These are phyloP conservation scores for Cryptus armator DNA, from an alignment of 2,888 invertebrate genomes.

Conservation along the genomic window DNA sequence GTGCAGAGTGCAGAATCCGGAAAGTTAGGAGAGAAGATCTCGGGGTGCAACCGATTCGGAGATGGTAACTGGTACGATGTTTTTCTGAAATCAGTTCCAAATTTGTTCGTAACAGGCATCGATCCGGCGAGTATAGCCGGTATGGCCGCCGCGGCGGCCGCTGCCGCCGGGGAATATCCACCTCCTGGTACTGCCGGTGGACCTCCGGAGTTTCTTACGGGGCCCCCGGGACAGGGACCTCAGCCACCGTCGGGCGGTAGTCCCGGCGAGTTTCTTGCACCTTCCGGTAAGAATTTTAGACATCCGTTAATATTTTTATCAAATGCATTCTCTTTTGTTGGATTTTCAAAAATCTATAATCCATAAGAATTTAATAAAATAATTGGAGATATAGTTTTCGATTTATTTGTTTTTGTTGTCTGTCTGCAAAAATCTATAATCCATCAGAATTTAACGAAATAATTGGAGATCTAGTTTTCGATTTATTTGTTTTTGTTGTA, in stretches of 20 bases:
- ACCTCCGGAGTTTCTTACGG: conserved; percentile 84
- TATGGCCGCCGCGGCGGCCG: conserved; percentile 83
- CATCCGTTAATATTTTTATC: neutral
- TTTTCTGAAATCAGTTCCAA: conserved; percentile 78
- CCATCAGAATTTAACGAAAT: too few species aligned
- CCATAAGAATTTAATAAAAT: too few species aligned
- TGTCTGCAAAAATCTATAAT: too few species aligned
- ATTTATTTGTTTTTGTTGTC: too few species aligned
- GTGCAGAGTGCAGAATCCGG: too few species aligned
- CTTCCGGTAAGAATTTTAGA: conserved; percentile 78
- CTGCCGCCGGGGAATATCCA: conserved; percentile 84
- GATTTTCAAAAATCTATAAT: too few species aligned
- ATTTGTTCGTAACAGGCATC: conserved; percentile 83
- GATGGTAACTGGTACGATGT: conserved; percentile 72
- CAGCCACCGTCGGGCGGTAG: conserved; percentile 83
- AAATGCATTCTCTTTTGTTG: too few species aligned
- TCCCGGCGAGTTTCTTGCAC: conserved; percentile 84
- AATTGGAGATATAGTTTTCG: too few species aligned
- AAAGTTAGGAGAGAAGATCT: neutral
- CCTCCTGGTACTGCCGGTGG: conserved; percentile 84
- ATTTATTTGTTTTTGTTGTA: too few species aligned
- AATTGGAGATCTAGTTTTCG: too few species aligned
- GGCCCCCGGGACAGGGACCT: conserved; percentile 84
- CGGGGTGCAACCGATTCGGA: conserved; percentile 65
- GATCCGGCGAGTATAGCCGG: conserved; percentile 84